Percentiles rank a stretch among this genome's conserved stretches.
Evolutionary conservation across 2,113 vertebrate genomes (phyloP).

Genomic region (Geococcyx californianus): DNA sequence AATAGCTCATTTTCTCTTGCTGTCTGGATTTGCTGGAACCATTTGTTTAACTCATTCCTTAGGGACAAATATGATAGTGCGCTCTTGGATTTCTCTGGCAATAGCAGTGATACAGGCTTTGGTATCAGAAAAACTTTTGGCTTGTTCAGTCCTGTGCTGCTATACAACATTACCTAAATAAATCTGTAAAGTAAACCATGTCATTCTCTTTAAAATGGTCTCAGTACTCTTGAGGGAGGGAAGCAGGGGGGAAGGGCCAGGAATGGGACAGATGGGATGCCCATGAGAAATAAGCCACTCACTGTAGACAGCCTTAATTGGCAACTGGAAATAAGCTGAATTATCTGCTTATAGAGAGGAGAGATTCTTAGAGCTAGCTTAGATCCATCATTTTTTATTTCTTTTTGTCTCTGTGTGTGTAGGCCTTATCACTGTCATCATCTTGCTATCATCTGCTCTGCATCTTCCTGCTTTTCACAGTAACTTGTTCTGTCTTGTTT

Average conservation of each 20-base stretch:
- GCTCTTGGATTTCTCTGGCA: background rate
- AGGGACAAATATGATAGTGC: background rate
- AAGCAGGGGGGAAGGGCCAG: background rate
- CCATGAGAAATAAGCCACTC: slow-evolving; percentile 36
- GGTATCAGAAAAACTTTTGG: background rate
- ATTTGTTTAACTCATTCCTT: background rate
- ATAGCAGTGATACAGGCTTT: background rate
- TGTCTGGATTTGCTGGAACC: background rate
- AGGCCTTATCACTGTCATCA: background rate
- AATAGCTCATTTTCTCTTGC: slow-evolving; percentile 13
- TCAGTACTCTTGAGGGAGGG: background rate
- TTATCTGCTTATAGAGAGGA: slow-evolving; percentile 5
- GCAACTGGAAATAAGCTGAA: slow-evolving; percentile 27
- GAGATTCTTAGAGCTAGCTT: slow-evolving; percentile 13
- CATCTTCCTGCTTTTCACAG: slow-evolving; percentile 14
- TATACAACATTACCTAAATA: background rate
- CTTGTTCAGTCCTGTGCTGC: background rate
- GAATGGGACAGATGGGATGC: slow-evolving; percentile 46
- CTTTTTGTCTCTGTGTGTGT: background rate
- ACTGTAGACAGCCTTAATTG: slow-evolving; percentile 20
- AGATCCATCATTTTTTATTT: background rate
- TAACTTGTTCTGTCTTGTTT: slow-evolving; percentile 46
- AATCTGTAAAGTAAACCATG: background rate
- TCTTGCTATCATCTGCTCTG: slow-evolving; percentile 39
- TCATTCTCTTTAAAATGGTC: background rate